phyloP scores from a whole-genome alignment of 2,797 vertebrate species.

The Pipistrellus pygmaeus region DNA sequence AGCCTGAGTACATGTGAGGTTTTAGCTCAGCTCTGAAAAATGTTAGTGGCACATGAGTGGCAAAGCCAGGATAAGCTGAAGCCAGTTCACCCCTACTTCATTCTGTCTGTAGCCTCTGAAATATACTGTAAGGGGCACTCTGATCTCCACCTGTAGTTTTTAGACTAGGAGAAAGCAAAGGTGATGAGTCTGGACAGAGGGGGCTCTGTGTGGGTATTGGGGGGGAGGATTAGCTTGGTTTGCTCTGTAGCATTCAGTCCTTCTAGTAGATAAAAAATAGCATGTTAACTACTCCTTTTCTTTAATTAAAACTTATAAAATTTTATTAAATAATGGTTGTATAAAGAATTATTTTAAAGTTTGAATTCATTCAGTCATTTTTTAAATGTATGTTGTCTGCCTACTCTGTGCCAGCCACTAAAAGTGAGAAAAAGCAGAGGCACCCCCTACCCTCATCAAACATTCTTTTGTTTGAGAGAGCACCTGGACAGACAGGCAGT shows the following conservation, averaged over 20 bases:
- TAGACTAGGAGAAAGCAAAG: not conserved
- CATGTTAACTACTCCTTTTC: not conserved
- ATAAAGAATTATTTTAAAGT: not conserved
- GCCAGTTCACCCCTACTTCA: not conserved
- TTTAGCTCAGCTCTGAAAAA: not conserved
- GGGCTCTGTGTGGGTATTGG: too few species aligned
- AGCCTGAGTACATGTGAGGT: not conserved
- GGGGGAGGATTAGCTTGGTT: not conserved
- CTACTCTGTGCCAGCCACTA: not conserved
- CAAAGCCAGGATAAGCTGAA: not conserved
- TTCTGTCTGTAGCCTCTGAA: not conserved
- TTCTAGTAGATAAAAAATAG: not conserved
- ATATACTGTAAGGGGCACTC: not conserved
- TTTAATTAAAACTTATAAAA: not conserved
- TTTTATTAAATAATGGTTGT: not conserved
- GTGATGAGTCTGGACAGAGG: not conserved
- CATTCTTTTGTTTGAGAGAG: not conserved
- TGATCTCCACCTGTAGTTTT: not conserved
- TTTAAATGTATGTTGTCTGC: not conserved
- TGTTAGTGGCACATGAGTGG: not conserved
- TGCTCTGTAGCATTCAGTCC: not conserved
- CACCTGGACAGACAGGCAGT: not conserved
- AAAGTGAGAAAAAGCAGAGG: not conserved
- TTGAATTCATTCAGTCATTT: conserved; percentile 18
- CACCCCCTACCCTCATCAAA: not conserved